Evolutionary conservation across 2,888 invertebrate species (phyloP), one percentile per base, ranked within the genome.

Genomic region (Harpalus rubripes): DNA sequence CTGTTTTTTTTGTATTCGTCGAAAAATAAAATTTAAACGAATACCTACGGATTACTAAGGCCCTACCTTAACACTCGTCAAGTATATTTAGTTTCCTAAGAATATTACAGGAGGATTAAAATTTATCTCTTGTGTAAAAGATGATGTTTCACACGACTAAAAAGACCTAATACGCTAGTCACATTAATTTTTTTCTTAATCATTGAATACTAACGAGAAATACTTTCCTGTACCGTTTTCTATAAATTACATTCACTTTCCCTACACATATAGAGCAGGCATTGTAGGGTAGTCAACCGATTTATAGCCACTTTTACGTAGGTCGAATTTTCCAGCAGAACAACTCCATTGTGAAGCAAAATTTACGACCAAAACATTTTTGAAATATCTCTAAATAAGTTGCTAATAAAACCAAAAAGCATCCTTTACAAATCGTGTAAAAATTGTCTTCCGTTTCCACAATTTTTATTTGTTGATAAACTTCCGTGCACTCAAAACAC

Each of bases 381-480:
- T 68, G 68, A 68, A 68, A 68, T 68, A 68, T 68, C 68, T 68
- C 68, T 68, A 68, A 68, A 68, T 68, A 68, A 74, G 72, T 74
- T 44, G 44, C 72, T 74, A 44, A 74, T 74, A 74, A 74, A 44
- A 74, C 44, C 44, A 74, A 44, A 74, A 74, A 74, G 44, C 72
- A 74, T 74, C 52, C 72, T 74, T 44, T 44, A 44, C 72, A 74
- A 74, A 74, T 74, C 72, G 41, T 74, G 72, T 74, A 74, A 74
- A 74, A 44, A 74, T 74, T 74, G 72, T 74, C 44, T 74, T 44
- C 44, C 72, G 72, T 74, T 68, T 74, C 68, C 18, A 74, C 78
- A 58, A 32, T 58, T 78, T 58, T 78, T 78, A 56, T 78, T 78
- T 58, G 78, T 78, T 78, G 58, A 78, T 58, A 74, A 74, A 74